Evolutionary conservation across 1,140 invertebrate species (phyloP).

Genomic region (Eupristina koningsbergeri): DNA sequence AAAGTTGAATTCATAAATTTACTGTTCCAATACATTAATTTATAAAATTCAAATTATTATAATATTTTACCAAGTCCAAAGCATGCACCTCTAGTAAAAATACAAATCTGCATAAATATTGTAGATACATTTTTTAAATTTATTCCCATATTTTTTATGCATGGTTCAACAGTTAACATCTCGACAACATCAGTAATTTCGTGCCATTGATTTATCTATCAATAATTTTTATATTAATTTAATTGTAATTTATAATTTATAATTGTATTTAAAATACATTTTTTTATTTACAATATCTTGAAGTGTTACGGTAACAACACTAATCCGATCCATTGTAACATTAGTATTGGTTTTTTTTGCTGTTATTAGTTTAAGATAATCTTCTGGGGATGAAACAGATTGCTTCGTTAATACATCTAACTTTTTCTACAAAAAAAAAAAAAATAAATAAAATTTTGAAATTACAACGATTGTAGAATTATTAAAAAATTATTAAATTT

Average conservation of each 20-base stretch:
- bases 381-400: background rate
- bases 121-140: conserved; percentile 60
- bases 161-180: conserved; percentile 62
- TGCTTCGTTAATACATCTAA: background rate
- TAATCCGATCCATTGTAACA: conserved; percentile 57
- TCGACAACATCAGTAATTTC: conserved; percentile 63
- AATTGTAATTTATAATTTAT: background rate
- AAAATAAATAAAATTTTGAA: too few species aligned
- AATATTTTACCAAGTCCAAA: conserved; percentile 64
- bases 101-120: conserved; percentile 67
- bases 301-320: conserved; percentile 63
- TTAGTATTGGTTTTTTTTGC: conserved; percentile 34
- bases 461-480: too few species aligned
- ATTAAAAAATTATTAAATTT: too few species aligned
- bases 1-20: conserved; percentile 46
- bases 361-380: conserved; percentile 18
- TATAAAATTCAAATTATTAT: background rate
- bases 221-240: background rate
- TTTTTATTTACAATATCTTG: conserved; percentile 61
- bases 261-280: background rate
- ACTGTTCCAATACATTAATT: background rate
- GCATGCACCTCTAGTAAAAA: conserved; percentile 64
- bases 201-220: conserved; percentile 63
- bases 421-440: background rate
- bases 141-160: conserved; percentile 53